These are phyloP conservation scores for Chloroceryle inda DNA, from an alignment of 2,797 vertebrate genomes.

Conservation along the genomic window DNA sequence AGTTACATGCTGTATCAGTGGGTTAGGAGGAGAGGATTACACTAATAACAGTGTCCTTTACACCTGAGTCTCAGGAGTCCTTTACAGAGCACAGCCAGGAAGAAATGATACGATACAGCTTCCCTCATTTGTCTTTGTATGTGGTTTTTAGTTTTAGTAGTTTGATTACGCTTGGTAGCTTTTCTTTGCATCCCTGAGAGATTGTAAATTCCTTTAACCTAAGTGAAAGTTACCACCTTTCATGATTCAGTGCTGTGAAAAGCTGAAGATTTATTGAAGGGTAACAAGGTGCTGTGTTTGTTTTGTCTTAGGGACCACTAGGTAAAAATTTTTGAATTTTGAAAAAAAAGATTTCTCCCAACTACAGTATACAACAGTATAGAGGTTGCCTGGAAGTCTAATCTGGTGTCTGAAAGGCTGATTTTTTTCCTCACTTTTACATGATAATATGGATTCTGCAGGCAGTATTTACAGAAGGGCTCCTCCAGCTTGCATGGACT, in stretches of 20 bases:
- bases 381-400: neutral
- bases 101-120: fast-evolving
- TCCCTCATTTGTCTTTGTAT: neutral
- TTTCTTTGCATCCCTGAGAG: neutral
- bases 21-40: neutral
- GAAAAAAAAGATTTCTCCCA: neutral
- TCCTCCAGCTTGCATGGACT: neutral
- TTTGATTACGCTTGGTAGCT: neutral
- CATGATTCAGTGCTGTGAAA: neutral
- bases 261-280: neutral
- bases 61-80: neutral
- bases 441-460: neutral
- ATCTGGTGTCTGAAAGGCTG: neutral
- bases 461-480: neutral
- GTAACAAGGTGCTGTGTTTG: neutral
- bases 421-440: neutral
- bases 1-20: neutral
- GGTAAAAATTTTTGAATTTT: neutral
- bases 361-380: neutral
- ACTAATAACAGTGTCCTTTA: neutral
- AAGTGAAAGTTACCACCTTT: neutral
- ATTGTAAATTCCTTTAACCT: neutral
- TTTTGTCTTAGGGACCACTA: neutral
- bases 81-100: neutral
- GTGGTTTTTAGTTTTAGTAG: neutral